phyloP scores from a whole-genome alignment of 2,888 invertebrate species.

The Drosophila cracens region DNA sequence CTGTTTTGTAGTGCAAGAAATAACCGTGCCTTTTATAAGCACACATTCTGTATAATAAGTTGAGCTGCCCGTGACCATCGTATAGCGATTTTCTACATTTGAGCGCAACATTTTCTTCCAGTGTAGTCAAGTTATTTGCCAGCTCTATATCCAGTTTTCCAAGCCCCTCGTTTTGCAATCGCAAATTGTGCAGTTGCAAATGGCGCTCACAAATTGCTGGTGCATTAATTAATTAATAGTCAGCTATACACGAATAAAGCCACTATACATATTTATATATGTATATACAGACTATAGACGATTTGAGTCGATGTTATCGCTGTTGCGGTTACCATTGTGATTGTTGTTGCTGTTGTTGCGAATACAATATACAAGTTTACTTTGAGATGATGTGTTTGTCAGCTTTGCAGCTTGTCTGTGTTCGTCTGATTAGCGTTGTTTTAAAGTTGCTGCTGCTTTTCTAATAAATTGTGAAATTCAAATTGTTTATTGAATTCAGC shows the following conservation, averaged over 20 bases:
- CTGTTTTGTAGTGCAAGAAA: neutral
- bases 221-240: constrained; percentile 71
- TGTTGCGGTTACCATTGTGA: constrained; percentile 29
- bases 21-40: neutral
- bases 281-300: neutral
- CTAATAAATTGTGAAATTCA: constrained; percentile 66
- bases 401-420: constrained; percentile 9
- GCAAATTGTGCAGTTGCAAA: constrained; percentile 28
- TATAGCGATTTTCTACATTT: neutral
- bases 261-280: constrained; percentile 7
- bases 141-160: constrained; percentile 23
- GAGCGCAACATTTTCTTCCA: neutral
- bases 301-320: constrained; percentile 16
- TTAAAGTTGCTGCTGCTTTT: constrained; percentile 31
- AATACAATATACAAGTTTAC: constrained; percentile 51
- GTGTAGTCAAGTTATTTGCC: constrained; percentile 7
- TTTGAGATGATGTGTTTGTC: constrained; percentile 23
- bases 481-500: constrained; percentile 45
- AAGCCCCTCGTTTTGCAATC: constrained; percentile 9
- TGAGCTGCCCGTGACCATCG: too few relatives aligned
- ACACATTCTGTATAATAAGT: neutral
- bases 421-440: constrained; percentile 20
- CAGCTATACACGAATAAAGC: constrained; percentile 25
- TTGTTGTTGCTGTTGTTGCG: constrained; percentile 16
- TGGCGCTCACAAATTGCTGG: constrained; percentile 49